A percentile compares a stretch with the other conserved stretches of the same genome.
Evolutionary conservation across 1,140 invertebrate genomes (phyloP).

Genomic region (Piezodorus guildinii): DNA sequence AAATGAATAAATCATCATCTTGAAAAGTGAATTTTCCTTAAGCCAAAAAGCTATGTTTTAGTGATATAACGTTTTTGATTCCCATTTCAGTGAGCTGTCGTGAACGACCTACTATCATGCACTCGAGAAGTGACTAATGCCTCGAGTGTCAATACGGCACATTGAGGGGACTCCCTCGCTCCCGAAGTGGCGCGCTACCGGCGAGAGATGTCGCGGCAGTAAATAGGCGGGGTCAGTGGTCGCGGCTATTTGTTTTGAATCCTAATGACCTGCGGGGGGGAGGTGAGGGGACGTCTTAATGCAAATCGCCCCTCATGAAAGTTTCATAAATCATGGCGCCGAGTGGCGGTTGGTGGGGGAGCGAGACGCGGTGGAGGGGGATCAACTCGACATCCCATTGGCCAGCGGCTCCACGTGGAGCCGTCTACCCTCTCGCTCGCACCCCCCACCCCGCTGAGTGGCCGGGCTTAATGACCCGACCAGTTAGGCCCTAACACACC

Average conservation of each 20-base stretch:
- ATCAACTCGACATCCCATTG: neutral
- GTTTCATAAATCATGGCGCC: constrained; percentile 4
- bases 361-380: neutral
- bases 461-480: constrained; percentile 14
- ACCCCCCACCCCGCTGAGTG: neutral
- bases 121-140: no score
- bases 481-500: constrained; percentile 10
- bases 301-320: constrained; percentile 13
- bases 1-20: no score
- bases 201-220: constrained; percentile 1
- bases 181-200: no score
- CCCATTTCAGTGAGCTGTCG: no score
- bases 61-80: no score
- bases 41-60: no score
- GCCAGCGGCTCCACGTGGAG: neutral
- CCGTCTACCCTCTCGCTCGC: no score
- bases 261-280: neutral
- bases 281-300: constrained; percentile 2
- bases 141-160: no score
- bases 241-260: constrained; percentile 12
- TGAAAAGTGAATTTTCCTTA: no score
- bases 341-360: neutral
- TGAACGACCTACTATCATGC: no score
- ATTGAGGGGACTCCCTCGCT: no score
- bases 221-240: neutral